Percentiles rank a stretch among this genome's conserved stretches.
phyloP scores from a whole-genome alignment of 2,888 invertebrate species.

The Slavum lentiscoides region DNA sequence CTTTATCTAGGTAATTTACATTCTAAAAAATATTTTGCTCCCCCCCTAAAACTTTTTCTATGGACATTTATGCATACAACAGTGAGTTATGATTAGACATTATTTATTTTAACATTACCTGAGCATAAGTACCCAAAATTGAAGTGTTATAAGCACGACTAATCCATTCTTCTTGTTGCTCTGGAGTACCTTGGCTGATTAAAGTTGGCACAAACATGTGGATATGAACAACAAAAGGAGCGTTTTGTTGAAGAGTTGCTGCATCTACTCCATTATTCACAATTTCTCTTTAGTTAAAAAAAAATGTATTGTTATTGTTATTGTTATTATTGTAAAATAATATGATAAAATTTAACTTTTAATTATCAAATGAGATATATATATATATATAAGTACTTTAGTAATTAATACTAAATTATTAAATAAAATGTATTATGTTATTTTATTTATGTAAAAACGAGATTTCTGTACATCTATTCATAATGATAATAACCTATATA shows the following conservation, averaged over 20 bases:
- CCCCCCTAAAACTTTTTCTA: too few relatives aligned
- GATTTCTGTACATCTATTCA: too few relatives aligned
- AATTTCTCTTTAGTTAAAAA: constrained; percentile 6
- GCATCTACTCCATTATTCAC: constrained; percentile 58
- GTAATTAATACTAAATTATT: too few relatives aligned
- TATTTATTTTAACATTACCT: constrained; percentile 67
- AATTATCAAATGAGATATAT: too few relatives aligned
- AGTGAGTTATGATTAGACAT: constrained; percentile 60
- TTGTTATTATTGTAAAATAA: background rate
- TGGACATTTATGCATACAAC: constrained; percentile 72
- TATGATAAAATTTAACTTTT: too few relatives aligned
- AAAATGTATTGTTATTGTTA: background rate
- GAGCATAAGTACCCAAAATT: constrained; percentile 93
- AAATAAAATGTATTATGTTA: too few relatives aligned
- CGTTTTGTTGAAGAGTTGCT: constrained; percentile 73
- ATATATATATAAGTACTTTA: too few relatives aligned
- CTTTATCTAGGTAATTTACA: too few relatives aligned
- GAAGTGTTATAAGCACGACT: constrained; percentile 78
- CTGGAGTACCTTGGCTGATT: constrained; percentile 83
- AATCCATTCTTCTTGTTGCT: constrained; percentile 88
- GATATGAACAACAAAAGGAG: constrained; percentile 78
- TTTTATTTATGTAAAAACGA: too few relatives aligned
- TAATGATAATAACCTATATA: too few relatives aligned
- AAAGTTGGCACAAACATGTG: constrained; percentile 92
- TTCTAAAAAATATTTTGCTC: too few relatives aligned